Evolutionary conservation across 2,888 invertebrate genomes (phyloP).

Genomic region (Tiphia femorata): DNA sequence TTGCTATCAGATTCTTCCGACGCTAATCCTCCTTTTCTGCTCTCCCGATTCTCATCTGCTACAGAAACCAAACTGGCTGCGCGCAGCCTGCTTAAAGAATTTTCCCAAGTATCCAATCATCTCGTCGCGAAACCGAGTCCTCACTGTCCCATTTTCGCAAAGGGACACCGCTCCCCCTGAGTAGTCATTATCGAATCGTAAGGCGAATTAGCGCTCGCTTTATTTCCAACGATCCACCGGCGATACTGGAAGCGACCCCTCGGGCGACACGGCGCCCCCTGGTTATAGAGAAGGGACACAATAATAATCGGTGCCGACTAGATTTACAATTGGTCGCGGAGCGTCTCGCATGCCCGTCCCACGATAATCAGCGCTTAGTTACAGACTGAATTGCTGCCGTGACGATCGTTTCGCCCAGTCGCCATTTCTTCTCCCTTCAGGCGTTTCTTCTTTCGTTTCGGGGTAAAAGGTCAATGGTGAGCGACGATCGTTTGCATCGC

Average conservation of each 20-base stretch:
- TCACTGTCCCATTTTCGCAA: no score
- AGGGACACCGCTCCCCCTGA: no score
- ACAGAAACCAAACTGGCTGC: no score
- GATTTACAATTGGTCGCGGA: constrained; percentile 36
- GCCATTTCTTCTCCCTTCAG: constrained; percentile 23
- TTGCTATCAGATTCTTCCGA: no score
- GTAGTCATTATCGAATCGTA: no score
- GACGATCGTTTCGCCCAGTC: constrained; percentile 36
- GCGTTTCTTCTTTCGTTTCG: constrained; percentile 19
- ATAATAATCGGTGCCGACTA: constrained; percentile 26
- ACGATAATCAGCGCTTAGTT: constrained; percentile 54
- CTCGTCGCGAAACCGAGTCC: no score
- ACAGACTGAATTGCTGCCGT: constrained; percentile 50
- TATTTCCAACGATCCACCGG: background rate
- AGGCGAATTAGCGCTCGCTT: no score
- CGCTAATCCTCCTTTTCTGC: no score
- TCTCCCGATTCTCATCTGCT: no score
- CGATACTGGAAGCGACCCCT: constrained; percentile 8
- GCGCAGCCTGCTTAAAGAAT: no score
- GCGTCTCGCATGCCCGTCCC: constrained; percentile 45
- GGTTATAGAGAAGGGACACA: constrained; percentile 19
- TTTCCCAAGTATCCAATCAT: no score
- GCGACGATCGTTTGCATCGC: no score
- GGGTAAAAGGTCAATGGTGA: constrained; percentile 39
- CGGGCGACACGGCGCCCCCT: constrained; percentile 1